Evolutionary conservation across 2,113 vertebrate species (phyloP).

Genomic region (Entomyzon cyanotis): DNA sequence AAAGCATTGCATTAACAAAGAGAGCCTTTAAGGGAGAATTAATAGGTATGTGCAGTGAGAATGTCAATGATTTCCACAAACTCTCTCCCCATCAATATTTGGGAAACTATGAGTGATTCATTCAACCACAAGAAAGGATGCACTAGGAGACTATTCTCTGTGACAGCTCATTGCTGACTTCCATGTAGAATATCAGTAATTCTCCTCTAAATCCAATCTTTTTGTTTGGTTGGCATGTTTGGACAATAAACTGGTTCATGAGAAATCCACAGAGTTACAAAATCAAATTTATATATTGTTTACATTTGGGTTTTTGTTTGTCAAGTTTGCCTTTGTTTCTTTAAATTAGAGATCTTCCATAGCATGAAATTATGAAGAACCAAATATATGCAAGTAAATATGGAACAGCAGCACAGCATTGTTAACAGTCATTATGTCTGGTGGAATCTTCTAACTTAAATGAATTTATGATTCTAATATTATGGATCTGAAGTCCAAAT

Average conservation of each 20-base stretch:
- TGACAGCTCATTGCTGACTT: not conserved
- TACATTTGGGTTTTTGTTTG: not conserved
- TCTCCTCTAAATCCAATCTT: not conserved
- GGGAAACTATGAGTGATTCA: not conserved
- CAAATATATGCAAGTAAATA: not conserved
- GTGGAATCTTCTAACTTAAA: not conserved
- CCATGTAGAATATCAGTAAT: accelerated
- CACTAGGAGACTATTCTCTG: not conserved
- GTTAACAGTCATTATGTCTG: not conserved
- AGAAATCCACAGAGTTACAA: not conserved
- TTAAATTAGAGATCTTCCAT: not conserved
- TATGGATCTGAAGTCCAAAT: not conserved
- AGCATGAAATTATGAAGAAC: not conserved
- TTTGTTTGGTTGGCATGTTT: not conserved
- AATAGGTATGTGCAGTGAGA: not conserved
- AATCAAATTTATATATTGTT: not conserved
- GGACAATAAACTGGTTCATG: not conserved
- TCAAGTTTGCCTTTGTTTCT: not conserved
- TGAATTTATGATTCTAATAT: not conserved
- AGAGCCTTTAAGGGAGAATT: not conserved
- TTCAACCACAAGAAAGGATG: not conserved
- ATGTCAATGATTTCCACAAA: not conserved
- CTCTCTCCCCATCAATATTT: not conserved
- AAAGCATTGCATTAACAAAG: not conserved
- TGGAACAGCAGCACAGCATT: not conserved